These are phyloP conservation scores for Symphodus melops DNA, from an alignment of 2,113 vertebrate genomes.

Conservation along the genomic window DNA sequence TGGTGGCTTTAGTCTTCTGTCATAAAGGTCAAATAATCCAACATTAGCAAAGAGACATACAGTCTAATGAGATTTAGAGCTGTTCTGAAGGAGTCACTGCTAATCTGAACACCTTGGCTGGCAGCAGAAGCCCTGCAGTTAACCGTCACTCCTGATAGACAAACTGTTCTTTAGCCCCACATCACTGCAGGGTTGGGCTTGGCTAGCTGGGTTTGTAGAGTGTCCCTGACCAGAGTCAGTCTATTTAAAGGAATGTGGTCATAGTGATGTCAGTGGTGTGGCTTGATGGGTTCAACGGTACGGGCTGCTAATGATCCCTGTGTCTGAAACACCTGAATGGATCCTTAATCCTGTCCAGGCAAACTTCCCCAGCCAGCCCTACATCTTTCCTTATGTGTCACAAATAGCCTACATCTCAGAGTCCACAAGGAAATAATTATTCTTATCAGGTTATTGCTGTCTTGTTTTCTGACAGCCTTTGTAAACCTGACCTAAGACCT, in stretches of 20 bases:
- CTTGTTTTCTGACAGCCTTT: background rate
- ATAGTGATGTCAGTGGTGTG: constrained; percentile 54
- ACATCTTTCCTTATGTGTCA: constrained; percentile 28
- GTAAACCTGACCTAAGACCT: background rate
- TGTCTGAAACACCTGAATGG: constrained; percentile 58
- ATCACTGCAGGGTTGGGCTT: constrained; percentile 49
- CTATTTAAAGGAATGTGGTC: constrained; percentile 67
- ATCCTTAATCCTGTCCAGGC: constrained; percentile 54
- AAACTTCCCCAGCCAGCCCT: constrained; percentile 3
- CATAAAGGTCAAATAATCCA: constrained; percentile 13
- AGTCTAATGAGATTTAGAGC: constrained; percentile 76
- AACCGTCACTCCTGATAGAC: constrained; percentile 24
- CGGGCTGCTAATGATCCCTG: constrained; percentile 40
- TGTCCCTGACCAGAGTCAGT: constrained; percentile 17
- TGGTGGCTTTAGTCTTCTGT: constrained; percentile 11
- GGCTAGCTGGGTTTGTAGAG: constrained; percentile 44
- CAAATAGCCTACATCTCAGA: constrained; percentile 43
- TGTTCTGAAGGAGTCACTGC: constrained; percentile 73
- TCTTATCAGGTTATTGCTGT: constrained; percentile 3
- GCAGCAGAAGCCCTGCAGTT: constrained; percentile 43
- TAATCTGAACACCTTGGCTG: constrained; percentile 67
- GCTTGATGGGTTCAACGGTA: constrained; percentile 55
- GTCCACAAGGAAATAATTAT: constrained; percentile 33
- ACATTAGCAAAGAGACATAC: constrained; percentile 27
- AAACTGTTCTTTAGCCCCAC: constrained; percentile 41